These are phyloP conservation scores for Hyperoodon ampullatus DNA, from an alignment of 2,113 vertebrate genomes.

Conservation along the genomic window DNA sequence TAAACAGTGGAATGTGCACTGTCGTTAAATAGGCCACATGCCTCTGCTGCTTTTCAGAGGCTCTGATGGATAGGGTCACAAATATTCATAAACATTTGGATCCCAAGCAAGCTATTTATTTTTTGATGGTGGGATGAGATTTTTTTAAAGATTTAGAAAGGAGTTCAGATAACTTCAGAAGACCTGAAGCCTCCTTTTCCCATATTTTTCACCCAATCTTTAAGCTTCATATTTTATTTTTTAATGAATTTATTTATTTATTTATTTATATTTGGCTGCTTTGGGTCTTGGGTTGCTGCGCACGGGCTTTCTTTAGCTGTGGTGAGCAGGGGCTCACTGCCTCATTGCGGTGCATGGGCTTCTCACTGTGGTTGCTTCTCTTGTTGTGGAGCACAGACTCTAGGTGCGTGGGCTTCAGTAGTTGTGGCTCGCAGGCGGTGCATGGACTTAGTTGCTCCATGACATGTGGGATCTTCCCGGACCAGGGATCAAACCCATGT, in stretches of 20 bases:
- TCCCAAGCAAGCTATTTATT: not conserved
- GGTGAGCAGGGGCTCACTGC: accelerated
- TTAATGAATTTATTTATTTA: no score
- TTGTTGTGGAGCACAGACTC: no score
- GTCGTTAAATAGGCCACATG: not conserved
- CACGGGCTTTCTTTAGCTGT: no score
- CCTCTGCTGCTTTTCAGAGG: not conserved
- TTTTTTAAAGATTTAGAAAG: not conserved
- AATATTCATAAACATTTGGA: not conserved
- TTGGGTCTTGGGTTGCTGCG: no score
- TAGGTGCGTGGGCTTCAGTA: no score
- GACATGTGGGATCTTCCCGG: no score
- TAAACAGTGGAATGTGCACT: not conserved
- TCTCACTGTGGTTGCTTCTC: no score
- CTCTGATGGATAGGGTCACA: not conserved
- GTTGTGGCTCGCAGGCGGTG: no score
- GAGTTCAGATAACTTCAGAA: not conserved
- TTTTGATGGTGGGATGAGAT: not conserved
- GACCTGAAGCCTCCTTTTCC: not conserved
- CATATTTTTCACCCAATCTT: not conserved
- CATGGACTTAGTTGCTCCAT: no score
- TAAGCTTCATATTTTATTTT: not conserved
- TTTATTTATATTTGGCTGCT: no score
- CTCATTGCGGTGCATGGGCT: no score
- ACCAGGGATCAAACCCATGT: no score